Evolutionary conservation across 2,888 invertebrate species (phyloP).

Genomic region (Zeuzera pyrina): DNA sequence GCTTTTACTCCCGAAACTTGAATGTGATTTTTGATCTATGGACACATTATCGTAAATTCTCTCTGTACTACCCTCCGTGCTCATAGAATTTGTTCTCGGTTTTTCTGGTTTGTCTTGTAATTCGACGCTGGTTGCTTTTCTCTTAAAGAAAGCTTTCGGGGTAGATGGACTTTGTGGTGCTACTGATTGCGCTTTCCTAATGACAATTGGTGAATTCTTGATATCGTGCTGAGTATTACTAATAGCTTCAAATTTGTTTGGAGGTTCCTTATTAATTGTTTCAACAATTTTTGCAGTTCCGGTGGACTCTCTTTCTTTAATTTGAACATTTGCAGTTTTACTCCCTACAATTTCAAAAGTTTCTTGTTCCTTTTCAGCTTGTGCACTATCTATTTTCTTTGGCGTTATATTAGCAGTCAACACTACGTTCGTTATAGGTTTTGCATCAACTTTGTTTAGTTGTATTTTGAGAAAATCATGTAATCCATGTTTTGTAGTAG

Average conservation of each 20-base stretch:
- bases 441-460: conserved; percentile 78
- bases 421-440: conserved; percentile 76
- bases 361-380: conserved; percentile 41
- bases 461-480: conserved; percentile 82
- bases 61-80: conserved; percentile 58
- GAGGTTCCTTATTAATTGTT: conserved; percentile 28
- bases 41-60: conserved; percentile 62
- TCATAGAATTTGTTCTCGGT: conserved; percentile 48
- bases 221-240: conserved; percentile 27
- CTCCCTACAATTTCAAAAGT: conserved; percentile 33
- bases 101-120: conserved; percentile 58
- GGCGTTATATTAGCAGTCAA: conserved; percentile 74
- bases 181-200: conserved; percentile 28
- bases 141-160: conserved; percentile 65
- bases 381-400: conserved; percentile 57
- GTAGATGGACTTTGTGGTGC: conserved; percentile 50
- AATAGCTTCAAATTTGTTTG: conserved; percentile 4
- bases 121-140: conserved; percentile 71
- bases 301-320: conserved; percentile 24
- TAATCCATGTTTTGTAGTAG: conserved; percentile 41
- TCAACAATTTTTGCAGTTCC: conserved; percentile 34
- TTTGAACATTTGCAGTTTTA: conserved; percentile 26
- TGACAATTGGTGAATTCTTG: conserved; percentile 32
- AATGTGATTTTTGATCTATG: conserved; percentile 60
- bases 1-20: conserved; percentile 64